Percentiles rank a stretch among this genome's conserved stretches.
Conservation (phyloP, 2,797 vertebrate species). For the Hippopotamyrus pictus region DNA sequence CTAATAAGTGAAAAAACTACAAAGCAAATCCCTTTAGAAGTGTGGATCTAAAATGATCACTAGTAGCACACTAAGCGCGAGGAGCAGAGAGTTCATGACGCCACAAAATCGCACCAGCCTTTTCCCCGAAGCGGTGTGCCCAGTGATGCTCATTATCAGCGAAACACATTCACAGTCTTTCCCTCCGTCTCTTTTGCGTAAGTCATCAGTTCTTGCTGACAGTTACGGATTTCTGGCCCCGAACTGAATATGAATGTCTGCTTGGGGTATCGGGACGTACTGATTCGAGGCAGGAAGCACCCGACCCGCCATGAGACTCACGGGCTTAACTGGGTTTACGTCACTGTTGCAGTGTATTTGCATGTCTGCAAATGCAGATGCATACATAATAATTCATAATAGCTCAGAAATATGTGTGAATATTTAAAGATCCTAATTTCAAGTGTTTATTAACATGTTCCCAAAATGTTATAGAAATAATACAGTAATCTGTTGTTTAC, state of each 20-base stretch:
- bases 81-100: not conserved
- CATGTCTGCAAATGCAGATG: not conserved
- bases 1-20: conserved; percentile 46
- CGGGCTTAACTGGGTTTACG: not conserved
- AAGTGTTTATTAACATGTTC: not conserved
- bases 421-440: not conserved
- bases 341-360: not conserved
- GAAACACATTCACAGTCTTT: not conserved
- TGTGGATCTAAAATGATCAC: conserved; percentile 6
- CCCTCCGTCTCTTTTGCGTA: not conserved
- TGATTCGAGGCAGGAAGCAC: not conserved
- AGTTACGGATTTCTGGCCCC: not conserved
- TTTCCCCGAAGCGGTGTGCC: not conserved
- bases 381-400: not conserved
- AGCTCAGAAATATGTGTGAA: not conserved
- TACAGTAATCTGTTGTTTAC: not conserved
- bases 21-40: conserved; percentile 41
- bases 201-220: not conserved
- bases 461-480: not conserved
- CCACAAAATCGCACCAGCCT: conserved; percentile 2
- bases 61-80: not conserved
- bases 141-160: not conserved
- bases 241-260: not conserved
- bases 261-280: not conserved
- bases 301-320: not conserved